Percentiles rank a stretch among this genome's conserved stretches.
phyloP scores from a whole-genome alignment of 2,113 vertebrate genomes.

The Herpetotheres cachinnans region DNA sequence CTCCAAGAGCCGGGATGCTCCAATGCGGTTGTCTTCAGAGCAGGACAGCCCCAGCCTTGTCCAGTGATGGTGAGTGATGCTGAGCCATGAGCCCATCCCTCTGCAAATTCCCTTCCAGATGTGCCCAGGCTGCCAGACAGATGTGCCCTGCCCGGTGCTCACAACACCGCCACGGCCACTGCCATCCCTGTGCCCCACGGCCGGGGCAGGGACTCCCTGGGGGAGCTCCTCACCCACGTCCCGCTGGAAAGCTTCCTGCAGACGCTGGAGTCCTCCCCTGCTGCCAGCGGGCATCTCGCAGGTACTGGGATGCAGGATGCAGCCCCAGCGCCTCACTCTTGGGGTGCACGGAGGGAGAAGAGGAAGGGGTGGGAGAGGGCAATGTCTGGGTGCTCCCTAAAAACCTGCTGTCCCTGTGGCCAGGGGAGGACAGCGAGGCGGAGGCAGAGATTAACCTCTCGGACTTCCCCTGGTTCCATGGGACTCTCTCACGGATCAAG shows the following conservation, averaged over 20 bases:
- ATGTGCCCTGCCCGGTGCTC: neutral
- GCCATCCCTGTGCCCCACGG: slow-evolving; percentile 69
- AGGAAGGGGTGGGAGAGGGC: neutral
- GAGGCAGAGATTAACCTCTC: slow-evolving; percentile 79
- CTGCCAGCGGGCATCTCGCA: slow-evolving; percentile 60
- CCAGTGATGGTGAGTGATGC: neutral
- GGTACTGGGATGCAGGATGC: slow-evolving; percentile 60
- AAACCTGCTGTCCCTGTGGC: neutral
- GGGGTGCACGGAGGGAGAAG: neutral
- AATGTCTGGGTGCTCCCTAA: neutral
- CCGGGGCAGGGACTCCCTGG: slow-evolving; percentile 80
- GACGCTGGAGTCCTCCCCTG: slow-evolving; percentile 80
- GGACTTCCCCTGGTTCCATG: slow-evolving; percentile 94
- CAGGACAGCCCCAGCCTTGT: neutral
- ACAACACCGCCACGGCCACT: neutral
- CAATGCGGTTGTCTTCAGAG: neutral
- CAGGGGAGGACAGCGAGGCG: slow-evolving; percentile 62
- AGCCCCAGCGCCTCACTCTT: neutral
- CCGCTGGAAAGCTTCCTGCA: slow-evolving; percentile 91
- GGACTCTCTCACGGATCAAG: slow-evolving; percentile 89
- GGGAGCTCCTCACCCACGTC: slow-evolving; percentile 85
- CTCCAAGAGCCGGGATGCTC: neutral
- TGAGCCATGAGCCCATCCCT: neutral
- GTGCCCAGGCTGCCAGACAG: slow-evolving; percentile 65
- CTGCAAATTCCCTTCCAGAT: slow-evolving; percentile 47